Base-by-base conservation (phyloP, 1,140 invertebrate genomes). In the Drosophila murphyi region DNA sequence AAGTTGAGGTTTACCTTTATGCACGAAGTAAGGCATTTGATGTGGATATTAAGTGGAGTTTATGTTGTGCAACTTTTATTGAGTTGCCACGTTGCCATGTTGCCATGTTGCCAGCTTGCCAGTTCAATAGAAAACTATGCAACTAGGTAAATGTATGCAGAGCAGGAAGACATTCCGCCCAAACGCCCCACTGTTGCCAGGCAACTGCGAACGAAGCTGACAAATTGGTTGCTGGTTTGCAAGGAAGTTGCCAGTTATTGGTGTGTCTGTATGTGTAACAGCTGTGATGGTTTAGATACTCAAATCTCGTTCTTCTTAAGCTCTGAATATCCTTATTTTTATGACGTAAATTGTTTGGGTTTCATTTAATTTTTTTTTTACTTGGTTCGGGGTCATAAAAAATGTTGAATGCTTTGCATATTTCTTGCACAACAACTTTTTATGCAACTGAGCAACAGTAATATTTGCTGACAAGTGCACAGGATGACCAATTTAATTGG, bases 1-100 rank as follows among this genome's bases (percentile, higher is more conserved):
- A 69, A 68, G 54, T 55, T 74, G 59, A 28, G 57, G 41, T 61
- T 72, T 78, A 72, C 82, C 82, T 73, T 86, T 86, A 86, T 81
- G 82, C 82, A 81, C 54, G 78, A 71, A 6, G 43, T 51, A 67
- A 56, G 67, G 39, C 29, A 57, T 82, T 78, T 76, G 72, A 78
- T 82, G 71, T 72, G 72, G 63, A 71, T 86, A 82, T 79, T 86
- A 76, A 87, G 67, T 86, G 82, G 69, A 86, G 73, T 81, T 85
- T 81, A 75, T 73, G 81, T 72, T 52, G 60, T 37, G 55, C 55
- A 82, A 82, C 57, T 83, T 83, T 82, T 83, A 82, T 82, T 74
- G 72, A 65, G 59, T 72, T 86, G 63, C 43, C 43, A 50, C 37
- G 43, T 43, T 56, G 63, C 35, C 54, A n/a, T 12, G 52, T 34